These are phyloP conservation scores for Zaprionus lineosus DNA, from an alignment of 2,888 invertebrate species.

Conservation along the genomic window DNA sequence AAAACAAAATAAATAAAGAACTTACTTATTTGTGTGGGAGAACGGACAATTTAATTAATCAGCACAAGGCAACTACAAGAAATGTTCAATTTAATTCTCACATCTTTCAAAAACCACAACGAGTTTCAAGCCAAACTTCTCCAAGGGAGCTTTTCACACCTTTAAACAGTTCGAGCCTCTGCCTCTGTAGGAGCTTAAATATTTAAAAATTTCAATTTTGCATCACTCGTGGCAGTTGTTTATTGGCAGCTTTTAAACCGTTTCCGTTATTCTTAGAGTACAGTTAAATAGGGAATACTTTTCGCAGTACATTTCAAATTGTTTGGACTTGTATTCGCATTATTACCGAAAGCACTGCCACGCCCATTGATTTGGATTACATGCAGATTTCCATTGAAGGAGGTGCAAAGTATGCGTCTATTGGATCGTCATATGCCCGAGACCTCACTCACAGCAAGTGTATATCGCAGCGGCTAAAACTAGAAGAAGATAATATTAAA, in stretches of 20 bases:
- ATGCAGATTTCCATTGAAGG: constrained; percentile 27
- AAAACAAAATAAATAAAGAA: constrained; percentile 30
- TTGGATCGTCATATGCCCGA: constrained; percentile 50
- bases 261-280: too few species aligned
- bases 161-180: too few species aligned
- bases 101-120: constrained; percentile 7
- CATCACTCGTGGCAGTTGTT: too few species aligned
- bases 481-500: constrained; percentile 36
- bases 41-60: constrained; percentile 34
- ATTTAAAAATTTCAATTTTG: too few species aligned
- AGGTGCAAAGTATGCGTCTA: constrained; percentile 39
- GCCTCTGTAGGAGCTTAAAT: too few species aligned
- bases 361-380: constrained; percentile 44
- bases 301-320: too few species aligned
- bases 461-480: constrained; percentile 50
- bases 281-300: too few species aligned
- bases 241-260: too few species aligned
- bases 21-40: constrained; percentile 68
- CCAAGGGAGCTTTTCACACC: too few species aligned
- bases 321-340: too few species aligned
- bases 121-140: not conserved
- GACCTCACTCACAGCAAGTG: constrained; percentile 45
- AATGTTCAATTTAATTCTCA: constrained; percentile 33
- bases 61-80: constrained; percentile 46
- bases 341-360: constrained; percentile 46